These are phyloP conservation scores for Coranthus polyacanthus DNA, from an alignment of 2,797 vertebrate species.

Conservation along the genomic window DNA sequence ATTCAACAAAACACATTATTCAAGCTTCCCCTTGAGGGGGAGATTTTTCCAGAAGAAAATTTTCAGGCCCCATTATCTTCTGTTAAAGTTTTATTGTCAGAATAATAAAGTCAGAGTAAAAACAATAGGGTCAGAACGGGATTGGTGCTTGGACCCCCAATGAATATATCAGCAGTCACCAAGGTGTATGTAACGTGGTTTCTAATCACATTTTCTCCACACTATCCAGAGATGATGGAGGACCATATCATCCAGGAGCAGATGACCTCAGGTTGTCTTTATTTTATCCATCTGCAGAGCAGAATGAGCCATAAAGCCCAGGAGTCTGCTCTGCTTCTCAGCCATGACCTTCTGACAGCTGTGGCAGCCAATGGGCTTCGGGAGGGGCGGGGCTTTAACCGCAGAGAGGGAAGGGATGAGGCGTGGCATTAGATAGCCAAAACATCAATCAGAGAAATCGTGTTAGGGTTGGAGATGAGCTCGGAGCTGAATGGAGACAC, in stretches of 20 bases:
- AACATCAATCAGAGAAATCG: conserved; percentile 35
- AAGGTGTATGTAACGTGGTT: no score
- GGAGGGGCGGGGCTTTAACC: conserved; percentile 31
- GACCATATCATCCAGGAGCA: neutral
- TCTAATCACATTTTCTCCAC: neutral
- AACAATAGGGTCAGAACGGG: no score
- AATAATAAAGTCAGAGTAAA: no score
- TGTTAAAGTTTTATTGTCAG: no score
- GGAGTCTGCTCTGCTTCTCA: conserved; percentile 59
- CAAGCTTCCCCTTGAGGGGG: no score
- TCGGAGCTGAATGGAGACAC: conserved; percentile 10
- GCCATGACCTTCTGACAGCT: conserved; percentile 38
- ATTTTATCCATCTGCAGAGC: conserved; percentile 33
- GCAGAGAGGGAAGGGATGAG: neutral
- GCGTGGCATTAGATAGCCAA: neutral
- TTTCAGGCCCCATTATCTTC: no score
- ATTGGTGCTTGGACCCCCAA: no score
- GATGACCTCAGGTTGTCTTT: conserved; percentile 2
- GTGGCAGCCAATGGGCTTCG: conserved; percentile 50
- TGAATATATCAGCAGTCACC: no score
- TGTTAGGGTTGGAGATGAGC: conserved; percentile 27
- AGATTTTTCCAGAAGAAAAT: no score
- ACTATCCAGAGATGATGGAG: neutral
- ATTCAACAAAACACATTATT: no score
- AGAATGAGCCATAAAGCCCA: conserved; percentile 65